phyloP scores from a whole-genome alignment of 2,888 invertebrate species.

The Microctonus aethiopoides region DNA sequence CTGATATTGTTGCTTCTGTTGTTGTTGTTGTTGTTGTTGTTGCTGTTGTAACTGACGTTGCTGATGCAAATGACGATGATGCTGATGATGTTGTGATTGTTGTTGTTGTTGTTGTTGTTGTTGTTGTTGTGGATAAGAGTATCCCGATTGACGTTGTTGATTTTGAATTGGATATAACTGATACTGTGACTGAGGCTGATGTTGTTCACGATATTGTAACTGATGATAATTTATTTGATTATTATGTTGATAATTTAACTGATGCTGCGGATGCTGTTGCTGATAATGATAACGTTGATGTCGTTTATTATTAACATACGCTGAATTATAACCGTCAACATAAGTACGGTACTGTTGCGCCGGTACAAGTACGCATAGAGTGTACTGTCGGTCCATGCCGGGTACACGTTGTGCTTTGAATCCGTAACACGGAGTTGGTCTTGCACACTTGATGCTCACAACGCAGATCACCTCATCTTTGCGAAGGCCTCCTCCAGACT shows the following conservation, averaged over 20 bases:
- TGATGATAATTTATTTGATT: conserved; percentile 33
- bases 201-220: conserved; percentile 29
- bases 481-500: conserved; percentile 66
- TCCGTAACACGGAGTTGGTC: conserved; percentile 35
- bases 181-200: conserved; percentile 8
- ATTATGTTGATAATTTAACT: conserved; percentile 24
- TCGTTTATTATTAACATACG: conserved; percentile 49
- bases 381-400: conserved; percentile 67
- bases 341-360: conserved; percentile 65
- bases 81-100: conserved; percentile 35
- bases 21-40: conserved; percentile 34
- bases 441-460: conserved; percentile 41
- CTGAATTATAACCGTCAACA: conserved; percentile 55
- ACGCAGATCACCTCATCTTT: conserved; percentile 62
- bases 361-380: conserved; percentile 66
- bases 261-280: conserved; percentile 38
- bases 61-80: conserved; percentile 17
- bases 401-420: conserved; percentile 36
- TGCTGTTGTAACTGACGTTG: conserved; percentile 34
- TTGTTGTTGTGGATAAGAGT: conserved; percentile 27
- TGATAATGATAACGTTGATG: conserved; percentile 46
- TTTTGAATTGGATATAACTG: conserved; percentile 35
- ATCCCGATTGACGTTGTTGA: conserved; percentile 45
- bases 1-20: conserved; percentile 42
- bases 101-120: conserved; percentile 34